These are phyloP conservation scores for Chrysomela aeneicollis DNA, from an alignment of 2,888 invertebrate species.

Conservation along the genomic window DNA sequence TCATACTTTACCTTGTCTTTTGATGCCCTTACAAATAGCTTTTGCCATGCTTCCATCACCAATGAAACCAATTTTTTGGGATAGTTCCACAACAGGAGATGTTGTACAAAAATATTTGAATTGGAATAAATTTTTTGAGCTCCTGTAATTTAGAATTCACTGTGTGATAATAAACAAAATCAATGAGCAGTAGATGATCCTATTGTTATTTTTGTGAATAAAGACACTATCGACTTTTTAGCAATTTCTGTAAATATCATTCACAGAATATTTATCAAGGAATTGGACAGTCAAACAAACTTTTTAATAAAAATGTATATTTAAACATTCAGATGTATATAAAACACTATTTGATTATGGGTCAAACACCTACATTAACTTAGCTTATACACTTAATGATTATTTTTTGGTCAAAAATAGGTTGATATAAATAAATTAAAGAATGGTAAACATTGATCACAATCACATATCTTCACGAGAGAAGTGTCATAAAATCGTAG, in stretches of 20 bases:
- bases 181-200: no score
- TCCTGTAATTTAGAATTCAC: constrained; percentile 1
- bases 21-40: constrained; percentile 78
- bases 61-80: constrained; percentile 77
- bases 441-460: constrained; percentile 33
- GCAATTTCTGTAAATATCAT: no score
- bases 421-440: constrained; percentile 29
- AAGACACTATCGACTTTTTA: no score
- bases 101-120: constrained; percentile 25
- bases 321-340: constrained; percentile 31
- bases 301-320: constrained; percentile 39
- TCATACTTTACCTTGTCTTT: constrained; percentile 68
- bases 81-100: constrained; percentile 40
- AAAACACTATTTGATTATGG: constrained; percentile 11
- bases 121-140: constrained; percentile 8
- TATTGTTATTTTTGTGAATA: no score
- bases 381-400: constrained; percentile 29
- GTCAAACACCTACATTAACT: constrained; percentile 24
- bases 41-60: constrained; percentile 93
- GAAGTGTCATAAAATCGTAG: neutral
- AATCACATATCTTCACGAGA: constrained; percentile 30
- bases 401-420: constrained; percentile 40
- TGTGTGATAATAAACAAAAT: neutral
- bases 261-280: no score
- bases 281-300: constrained; percentile 2